Conservation (phyloP, 2,113 vertebrate genomes). For the Nesospiza acunhae region DNA sequence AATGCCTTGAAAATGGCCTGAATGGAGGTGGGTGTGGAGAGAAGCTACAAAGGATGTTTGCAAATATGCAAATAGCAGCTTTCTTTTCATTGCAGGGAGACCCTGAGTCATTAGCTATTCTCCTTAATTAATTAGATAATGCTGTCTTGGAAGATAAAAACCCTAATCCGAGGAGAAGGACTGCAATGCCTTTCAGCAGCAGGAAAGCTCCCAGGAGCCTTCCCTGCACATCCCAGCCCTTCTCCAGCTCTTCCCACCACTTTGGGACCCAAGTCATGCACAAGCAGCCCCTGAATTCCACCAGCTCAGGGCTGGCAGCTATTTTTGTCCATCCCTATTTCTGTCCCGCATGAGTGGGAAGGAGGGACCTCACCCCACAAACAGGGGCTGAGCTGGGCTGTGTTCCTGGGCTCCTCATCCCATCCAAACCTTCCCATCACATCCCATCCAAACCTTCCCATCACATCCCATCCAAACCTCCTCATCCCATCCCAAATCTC, state of each 20-base stretch:
- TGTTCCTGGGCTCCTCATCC: background rate
- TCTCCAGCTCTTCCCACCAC: background rate
- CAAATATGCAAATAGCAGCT: background rate
- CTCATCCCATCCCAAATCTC: too few species aligned
- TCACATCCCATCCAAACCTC: too few species aligned
- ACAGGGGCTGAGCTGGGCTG: background rate
- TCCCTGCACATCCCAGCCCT: background rate
- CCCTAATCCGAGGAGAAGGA: background rate
- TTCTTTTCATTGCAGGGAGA: background rate
- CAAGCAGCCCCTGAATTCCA: background rate
- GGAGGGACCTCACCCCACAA: rapidly evolving
- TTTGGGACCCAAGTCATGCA: rapidly evolving
- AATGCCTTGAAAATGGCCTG: background rate
- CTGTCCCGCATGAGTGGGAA: background rate
- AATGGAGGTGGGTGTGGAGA: background rate
- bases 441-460: too few species aligned
- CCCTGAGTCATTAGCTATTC: background rate
- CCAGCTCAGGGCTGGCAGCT: background rate
- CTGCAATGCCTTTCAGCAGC: too few species aligned
- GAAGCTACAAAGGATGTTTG: background rate
- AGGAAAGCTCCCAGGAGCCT: background rate
- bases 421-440: background rate
- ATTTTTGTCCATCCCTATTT: background rate
- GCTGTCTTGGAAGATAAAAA: background rate
- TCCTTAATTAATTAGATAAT: conserved; percentile 3